A percentile compares a stretch with the other conserved stretches of the same genome.
These are phyloP conservation scores for Nymphalis c-album DNA, from an alignment of 2,888 invertebrate species.

Conservation along the genomic window DNA sequence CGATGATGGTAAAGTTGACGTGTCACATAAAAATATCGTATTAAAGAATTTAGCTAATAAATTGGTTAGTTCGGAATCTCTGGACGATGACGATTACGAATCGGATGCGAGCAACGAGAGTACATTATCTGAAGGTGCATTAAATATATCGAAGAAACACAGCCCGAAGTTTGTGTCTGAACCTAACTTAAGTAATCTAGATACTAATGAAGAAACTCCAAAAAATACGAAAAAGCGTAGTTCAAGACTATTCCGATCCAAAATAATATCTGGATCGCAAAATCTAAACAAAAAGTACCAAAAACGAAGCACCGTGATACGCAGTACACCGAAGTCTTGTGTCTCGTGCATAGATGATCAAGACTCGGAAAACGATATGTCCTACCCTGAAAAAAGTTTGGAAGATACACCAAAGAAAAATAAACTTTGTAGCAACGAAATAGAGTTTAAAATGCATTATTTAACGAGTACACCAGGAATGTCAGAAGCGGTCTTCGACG, in stretches of 20 bases:
- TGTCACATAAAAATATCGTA: slow-evolving; percentile 72
- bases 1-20: slow-evolving; percentile 65
- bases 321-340: slow-evolving; percentile 67
- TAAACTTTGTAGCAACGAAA: slow-evolving; percentile 42
- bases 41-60: slow-evolving; percentile 72
- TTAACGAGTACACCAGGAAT: slow-evolving; percentile 75
- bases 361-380: slow-evolving; percentile 57
- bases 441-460: slow-evolving; percentile 59
- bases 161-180: slow-evolving; percentile 78
- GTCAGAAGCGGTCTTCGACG: slow-evolving; percentile 56
- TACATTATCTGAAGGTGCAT: slow-evolving; percentile 71
- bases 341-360: slow-evolving; percentile 73
- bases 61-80: slow-evolving; percentile 68
- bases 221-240: slow-evolving; percentile 66
- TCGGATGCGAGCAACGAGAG: slow-evolving; percentile 74
- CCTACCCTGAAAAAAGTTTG: slow-evolving; percentile 44
- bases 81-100: slow-evolving; percentile 69
- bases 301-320: slow-evolving; percentile 57
- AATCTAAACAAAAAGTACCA: slow-evolving; percentile 70
- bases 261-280: slow-evolving; percentile 55
- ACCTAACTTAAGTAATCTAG: slow-evolving; percentile 71
- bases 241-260: slow-evolving; percentile 69
- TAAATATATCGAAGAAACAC: slow-evolving; percentile 59
- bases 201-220: slow-evolving; percentile 65
- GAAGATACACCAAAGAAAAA: slow-evolving; percentile 61